Evolutionary conservation across 2,797 vertebrate species (phyloP).

Genomic region (Avahi laniger): DNA sequence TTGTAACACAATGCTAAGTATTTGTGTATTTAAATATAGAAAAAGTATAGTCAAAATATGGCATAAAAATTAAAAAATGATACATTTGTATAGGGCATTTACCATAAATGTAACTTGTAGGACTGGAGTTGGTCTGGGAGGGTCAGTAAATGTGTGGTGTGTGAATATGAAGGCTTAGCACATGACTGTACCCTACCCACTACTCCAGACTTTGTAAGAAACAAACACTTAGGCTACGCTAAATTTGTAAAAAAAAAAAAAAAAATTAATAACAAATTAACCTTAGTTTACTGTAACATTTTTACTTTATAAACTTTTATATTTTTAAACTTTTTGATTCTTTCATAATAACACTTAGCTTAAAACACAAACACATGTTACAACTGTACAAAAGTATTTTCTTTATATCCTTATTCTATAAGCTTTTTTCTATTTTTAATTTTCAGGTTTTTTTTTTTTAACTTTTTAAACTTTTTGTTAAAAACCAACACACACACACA

Average conservation of each 20-base stretch:
- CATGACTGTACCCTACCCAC: neutral
- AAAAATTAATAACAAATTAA: neutral
- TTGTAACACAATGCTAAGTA: neutral
- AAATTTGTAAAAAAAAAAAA: neutral
- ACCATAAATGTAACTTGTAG: neutral
- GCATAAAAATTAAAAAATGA: neutral
- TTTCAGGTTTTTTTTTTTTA: neutral
- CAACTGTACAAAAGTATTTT: neutral
- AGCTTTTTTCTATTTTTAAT: neutral
- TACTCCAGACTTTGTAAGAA: neutral
- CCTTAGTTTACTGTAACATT: neutral
- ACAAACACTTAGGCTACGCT: neutral
- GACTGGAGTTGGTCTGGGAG: neutral
- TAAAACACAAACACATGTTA: neutral
- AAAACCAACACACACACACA: too few relatives aligned
- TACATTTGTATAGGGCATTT: neutral
- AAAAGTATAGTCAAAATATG: neutral
- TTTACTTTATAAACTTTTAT: neutral
- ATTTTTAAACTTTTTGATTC: neutral
- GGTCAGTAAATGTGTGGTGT: neutral
- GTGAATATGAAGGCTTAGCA: neutral
- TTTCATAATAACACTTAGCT: neutral
- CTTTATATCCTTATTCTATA: neutral
- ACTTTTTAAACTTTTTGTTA: neutral
- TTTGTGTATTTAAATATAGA: neutral